Conservation (phyloP, 64 coral and sea anemone genomes). For the Pocillopora verrucosa region DNA sequence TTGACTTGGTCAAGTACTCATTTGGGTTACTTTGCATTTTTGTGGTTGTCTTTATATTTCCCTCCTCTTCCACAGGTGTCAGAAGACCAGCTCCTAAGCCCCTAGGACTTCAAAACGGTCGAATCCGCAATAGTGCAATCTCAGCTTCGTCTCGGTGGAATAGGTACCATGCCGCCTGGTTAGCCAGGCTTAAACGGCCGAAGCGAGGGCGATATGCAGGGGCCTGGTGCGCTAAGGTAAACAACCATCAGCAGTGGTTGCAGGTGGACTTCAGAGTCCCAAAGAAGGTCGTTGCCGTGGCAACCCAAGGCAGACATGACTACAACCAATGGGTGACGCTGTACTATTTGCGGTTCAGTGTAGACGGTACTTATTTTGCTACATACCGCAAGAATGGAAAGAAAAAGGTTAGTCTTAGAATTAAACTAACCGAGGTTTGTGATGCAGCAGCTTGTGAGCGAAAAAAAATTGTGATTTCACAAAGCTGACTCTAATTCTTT, state of each 20-base stretch:
- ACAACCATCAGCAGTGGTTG: slow-evolving; percentile 49
- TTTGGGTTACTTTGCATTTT: too few species aligned
- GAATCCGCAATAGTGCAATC: slow-evolving; percentile 37
- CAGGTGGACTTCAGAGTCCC: slow-evolving; percentile 23
- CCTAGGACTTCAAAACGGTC: slow-evolving; percentile 29
- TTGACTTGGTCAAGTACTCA: too few species aligned
- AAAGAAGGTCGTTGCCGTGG: slow-evolving; percentile 39
- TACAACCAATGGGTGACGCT: slow-evolving; percentile 59
- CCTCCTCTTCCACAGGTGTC: not conserved
- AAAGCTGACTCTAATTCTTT: too few species aligned
- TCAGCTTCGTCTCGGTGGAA: slow-evolving; percentile 43
- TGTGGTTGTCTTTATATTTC: not conserved
- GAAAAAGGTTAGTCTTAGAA: slow-evolving; percentile 14
- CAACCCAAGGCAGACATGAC: slow-evolving; percentile 55
- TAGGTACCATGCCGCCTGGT: slow-evolving; percentile 12
- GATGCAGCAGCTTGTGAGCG: too few species aligned
- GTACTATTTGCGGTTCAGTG: slow-evolving; percentile 32
- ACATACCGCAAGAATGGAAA: slow-evolving; percentile 30
- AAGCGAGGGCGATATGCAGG: slow-evolving; percentile 49
- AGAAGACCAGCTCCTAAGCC: slow-evolving; percentile 7
- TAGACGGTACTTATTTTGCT: slow-evolving; percentile 38
- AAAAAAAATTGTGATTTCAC: too few species aligned
- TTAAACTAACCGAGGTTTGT: not conserved
- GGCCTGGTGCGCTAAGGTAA: slow-evolving; percentile 61
- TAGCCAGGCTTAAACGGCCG: slow-evolving; percentile 36